Base-by-base conservation (phyloP, 2,797 vertebrate genomes). In the Malurus splendens region DNA sequence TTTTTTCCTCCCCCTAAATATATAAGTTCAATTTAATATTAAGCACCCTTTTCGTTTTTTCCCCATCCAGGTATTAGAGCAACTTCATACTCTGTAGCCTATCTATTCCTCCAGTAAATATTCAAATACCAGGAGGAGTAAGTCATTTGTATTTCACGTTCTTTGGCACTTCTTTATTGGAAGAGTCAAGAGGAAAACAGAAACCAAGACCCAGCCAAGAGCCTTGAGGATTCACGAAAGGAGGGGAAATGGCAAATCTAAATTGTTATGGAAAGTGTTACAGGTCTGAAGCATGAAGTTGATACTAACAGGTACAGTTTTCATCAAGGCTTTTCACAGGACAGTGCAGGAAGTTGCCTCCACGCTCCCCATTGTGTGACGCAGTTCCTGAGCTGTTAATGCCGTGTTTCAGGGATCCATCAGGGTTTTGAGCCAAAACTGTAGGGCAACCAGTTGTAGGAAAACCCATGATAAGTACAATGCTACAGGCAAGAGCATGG, bases 41-140 rank as follows among this genome's bases (percentile, higher is more conserved):
- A 27, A 10, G 14, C 4, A 28, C 0, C 0, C 2, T 8, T 22
- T 41, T 16, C 3, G 56, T 57, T 39, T 36, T 51, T 28, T 67
- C 33, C 7, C 0, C 24, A 42, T 44, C 9, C 16, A 52, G 8
- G 2, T 41, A 42, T 65, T 50, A 67, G 9, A 67, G 23, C 5
- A 87, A 64, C 18, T 65, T 44, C 17, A 57, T 79, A 51, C 13
- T 62, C 32, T 10, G 4, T 39, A 72, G 23, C 10, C 9, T 48
- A 24, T 30, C 44, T 48, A 25, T 48, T 64, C 6, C 16, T 54
- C 39, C 8, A 11, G 6, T 57, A 24, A 17, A 23, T 41, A 48
- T 48, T 76, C 20, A 72, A 70, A 78, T 68, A 10, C 7, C 27
- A 15, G 9, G 22, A 57, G 4, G 7, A 6, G 6, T 16, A 64